Evolutionary conservation across 1,140 invertebrate species (phyloP), one percentile per base, ranked within the genome.

Genomic region (Drosophila arizonae): DNA sequence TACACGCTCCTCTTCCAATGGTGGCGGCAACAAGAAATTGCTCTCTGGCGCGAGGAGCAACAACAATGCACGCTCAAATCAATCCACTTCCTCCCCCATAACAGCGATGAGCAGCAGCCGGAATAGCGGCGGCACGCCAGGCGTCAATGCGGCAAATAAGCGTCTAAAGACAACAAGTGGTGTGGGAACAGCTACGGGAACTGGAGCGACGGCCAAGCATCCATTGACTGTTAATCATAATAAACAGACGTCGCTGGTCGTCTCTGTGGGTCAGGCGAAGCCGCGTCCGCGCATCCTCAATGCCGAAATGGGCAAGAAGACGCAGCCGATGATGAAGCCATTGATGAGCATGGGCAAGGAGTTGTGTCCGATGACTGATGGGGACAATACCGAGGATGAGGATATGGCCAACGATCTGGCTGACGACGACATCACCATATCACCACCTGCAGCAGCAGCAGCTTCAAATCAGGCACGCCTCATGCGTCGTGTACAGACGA

Each of bases 241-340:
- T 62, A 52, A 66, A 39, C 54, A 41, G 11, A 30, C 48, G 21
- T 13, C 51, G 8, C 1, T 51, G 61, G 17, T 26, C 41, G 71
- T 9, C 17, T n/a, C 46, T 28, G 61, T 63, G 46, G 48, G 21
- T 52, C 61, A 36, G 60, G 9, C 56, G 6, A 91, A 91, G 54
- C 82, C 91, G n/a, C 72, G 87, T 24, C 91, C 91, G 6, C 76
- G 90, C 15, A 92, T 92, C 60, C 76, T 92, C 10, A 92, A 92
- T 54, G 57, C 90, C 3, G 77, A 90, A 11, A 84, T 91, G 58
- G 84, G 84, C 39, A 90, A 82, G 17, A 90, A 87, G 65, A 78
- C 80, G 8, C 74, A 74, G 45, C 67, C 87, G 0, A 79, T 91
- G 33, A 75, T 79, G 64, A 88, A 90, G 58, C 82, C 90, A 6